Conservation (phyloP, 2,113 vertebrate species). For the Urocitellus parryii region DNA sequence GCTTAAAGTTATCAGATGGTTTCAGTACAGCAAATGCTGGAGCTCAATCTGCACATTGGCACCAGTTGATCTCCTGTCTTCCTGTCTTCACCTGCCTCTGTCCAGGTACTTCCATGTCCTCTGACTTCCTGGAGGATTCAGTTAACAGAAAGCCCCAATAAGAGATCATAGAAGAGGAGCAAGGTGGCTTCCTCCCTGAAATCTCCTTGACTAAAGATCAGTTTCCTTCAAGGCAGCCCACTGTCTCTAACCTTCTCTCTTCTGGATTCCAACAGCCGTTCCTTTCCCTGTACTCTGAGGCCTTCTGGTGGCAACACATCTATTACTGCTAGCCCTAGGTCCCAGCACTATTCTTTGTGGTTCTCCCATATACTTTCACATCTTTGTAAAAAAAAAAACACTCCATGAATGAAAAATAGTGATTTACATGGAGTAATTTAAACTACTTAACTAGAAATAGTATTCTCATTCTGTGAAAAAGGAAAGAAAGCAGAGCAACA, state of each 20-base stretch:
- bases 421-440: neutral
- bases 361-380: neutral
- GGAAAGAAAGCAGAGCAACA: neutral
- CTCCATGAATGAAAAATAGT: neutral
- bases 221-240: neutral
- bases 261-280: neutral
- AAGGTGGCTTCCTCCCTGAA: neutral
- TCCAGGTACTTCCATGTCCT: no score
- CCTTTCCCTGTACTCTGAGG: neutral
- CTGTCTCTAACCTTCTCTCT: neutral
- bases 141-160: neutral
- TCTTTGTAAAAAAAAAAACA: neutral
- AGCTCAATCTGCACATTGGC: neutral
- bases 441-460: neutral
- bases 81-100: neutral
- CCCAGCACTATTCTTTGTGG: neutral
- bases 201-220: neutral
- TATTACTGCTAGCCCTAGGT: neutral
- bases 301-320: neutral
- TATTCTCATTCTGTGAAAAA: neutral
- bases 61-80: neutral
- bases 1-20: neutral
- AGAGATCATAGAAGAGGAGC: neutral
- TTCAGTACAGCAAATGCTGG: neutral
- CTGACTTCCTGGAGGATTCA: neutral